These are phyloP conservation scores for Maniola hyperantus DNA, from an alignment of 2,888 invertebrate species.

Conservation along the genomic window DNA sequence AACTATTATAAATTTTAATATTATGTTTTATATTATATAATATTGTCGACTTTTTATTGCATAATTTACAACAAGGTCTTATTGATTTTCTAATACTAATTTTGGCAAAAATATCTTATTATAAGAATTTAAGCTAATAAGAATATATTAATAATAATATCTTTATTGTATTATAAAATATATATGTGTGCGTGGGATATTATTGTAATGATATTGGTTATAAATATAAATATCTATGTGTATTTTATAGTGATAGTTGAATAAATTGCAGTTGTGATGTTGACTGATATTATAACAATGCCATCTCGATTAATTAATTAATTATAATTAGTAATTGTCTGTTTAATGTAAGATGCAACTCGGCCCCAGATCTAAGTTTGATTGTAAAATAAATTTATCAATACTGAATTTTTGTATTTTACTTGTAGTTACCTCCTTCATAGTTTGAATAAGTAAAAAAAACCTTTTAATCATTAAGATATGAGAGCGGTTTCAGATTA, in stretches of 20 bases:
- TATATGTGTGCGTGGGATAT: conserved; percentile 8
- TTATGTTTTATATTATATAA: too few species aligned
- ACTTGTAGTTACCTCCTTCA: background rate
- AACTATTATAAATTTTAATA: too few species aligned
- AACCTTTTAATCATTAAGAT: too few species aligned
- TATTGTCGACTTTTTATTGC: background rate
- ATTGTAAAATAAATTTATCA: conserved; percentile 55
- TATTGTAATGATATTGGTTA: conserved; percentile 14
- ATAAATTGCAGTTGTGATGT: conserved; percentile 61
- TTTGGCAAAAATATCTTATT: background rate
- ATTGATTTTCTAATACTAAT: background rate
- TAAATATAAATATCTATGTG: conserved; percentile 16
- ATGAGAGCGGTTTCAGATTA: too few species aligned
- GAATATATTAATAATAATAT: background rate
- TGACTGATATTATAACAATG: conserved; percentile 73
- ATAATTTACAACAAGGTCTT: background rate
- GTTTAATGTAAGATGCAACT: conserved; percentile 43
- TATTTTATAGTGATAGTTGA: conserved; percentile 35
- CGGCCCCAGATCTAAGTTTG: conserved; percentile 55
- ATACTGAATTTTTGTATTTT: conserved; percentile 40
- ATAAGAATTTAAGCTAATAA: background rate
- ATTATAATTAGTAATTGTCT: conserved; percentile 45
- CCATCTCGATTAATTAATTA: conserved; percentile 63
- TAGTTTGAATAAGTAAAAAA: background rate
- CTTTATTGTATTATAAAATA: background rate